Base-by-base conservation (phyloP, 2,113 vertebrate genomes). In the Centropus bengalensis region DNA sequence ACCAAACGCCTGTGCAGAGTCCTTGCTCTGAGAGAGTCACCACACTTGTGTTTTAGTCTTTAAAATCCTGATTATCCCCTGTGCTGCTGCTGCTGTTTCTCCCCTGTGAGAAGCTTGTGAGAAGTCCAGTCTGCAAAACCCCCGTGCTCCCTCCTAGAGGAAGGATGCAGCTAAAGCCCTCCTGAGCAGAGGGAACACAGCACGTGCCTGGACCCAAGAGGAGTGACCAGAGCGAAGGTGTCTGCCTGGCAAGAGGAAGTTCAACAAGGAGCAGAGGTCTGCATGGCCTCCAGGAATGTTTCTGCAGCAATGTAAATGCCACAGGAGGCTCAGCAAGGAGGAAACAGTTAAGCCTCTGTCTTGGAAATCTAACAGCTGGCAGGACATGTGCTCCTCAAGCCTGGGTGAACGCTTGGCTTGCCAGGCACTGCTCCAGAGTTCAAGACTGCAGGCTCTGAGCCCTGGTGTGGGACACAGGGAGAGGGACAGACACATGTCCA, bases 111-210 rank as follows among this genome's bases (percentile, higher is more conserved):
- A 45, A 73, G 75, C 30, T 24, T 32, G 19, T 19, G 44, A 58
- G 75, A 77, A 91, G 67, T 56, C 28, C 73, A 82, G 51, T 23
- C 62, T 40, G 22, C 22, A 55, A 56, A 77, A 8, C 15, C 44
- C 27, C 60, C 28, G 55, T 30, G 55, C 28, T 47, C 74, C 66
- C 42, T 76, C 42, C 75, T 1, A 6, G 55, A 44, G 74, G 33
- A 69, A n/a, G 45, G 68, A 55, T 27, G 40, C 20, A 38, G 66
- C 30, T 40, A 1, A 91, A 91, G 56, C 40, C 56, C 75, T 47
- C 36, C 60, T 0, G 0, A 45, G 52, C 33, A 28, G 45, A 30
- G 66, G 19, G 0, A 1, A 26, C 66, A 38, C 47, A 69, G 44
- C 59, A 74, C 5, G 4, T 0, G 10, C 49, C 58, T 32, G 24